These are phyloP conservation scores for Calephelis virginiensis DNA, from an alignment of 1,140 invertebrate species.

Conservation along the genomic window DNA sequence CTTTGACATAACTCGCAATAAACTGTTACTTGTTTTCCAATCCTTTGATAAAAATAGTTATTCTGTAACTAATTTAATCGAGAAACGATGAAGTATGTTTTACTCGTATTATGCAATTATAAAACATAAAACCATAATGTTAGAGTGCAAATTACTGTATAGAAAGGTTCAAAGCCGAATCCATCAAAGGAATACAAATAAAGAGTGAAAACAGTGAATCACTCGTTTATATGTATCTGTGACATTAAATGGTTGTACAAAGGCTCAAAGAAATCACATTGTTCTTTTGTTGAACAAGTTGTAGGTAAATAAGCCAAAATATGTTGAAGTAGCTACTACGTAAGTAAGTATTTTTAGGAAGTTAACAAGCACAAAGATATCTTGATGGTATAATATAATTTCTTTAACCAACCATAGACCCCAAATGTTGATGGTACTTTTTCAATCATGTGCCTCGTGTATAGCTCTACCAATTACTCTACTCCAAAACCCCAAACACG, in stretches of 20 bases:
- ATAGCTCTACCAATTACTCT: no score
- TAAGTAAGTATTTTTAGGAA: neutral
- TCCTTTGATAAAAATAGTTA: neutral
- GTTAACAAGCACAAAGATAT: no score
- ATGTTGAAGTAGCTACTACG: conserved; percentile 22
- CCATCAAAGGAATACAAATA: conserved; percentile 20
- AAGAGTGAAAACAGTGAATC: conserved; percentile 23
- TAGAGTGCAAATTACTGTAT: conserved; percentile 1
- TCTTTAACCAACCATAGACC: no score
- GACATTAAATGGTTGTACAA: conserved; percentile 19
- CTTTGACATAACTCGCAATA: no score
- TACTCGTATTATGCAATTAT: neutral
- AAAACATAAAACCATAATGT: neutral
- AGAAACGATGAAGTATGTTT: neutral
- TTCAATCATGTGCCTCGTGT: no score
- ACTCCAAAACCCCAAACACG: no score
- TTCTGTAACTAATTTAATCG: no score
- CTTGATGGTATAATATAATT: no score
- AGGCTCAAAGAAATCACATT: conserved; percentile 7
- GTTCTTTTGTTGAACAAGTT: neutral
- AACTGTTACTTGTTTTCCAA: no score
- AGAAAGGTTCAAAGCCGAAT: conserved; percentile 8
- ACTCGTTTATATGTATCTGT: conserved; percentile 22
- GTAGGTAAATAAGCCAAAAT: no score
- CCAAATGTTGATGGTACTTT: no score